Evolutionary conservation across 2,888 invertebrate species (phyloP).

Genomic region (Mayetiola destructor): DNA sequence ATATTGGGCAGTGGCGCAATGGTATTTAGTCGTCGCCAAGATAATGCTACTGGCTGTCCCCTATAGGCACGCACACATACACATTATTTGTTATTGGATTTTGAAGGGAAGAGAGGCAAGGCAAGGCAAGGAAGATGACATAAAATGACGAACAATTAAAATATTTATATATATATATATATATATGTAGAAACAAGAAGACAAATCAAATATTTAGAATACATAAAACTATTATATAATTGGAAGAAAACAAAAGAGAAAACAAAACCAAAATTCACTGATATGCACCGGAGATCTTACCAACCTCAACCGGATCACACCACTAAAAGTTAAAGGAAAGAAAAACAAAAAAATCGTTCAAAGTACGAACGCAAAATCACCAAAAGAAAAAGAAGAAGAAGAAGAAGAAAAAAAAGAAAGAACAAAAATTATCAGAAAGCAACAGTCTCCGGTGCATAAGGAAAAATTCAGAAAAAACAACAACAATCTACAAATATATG

Average conservation of each 20-base stretch:
- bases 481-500: no score
- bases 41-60: constrained; percentile 21
- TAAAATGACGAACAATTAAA: background rate
- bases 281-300: no score
- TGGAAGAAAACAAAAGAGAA: no score
- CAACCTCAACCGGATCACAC: no score
- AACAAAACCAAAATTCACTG: no score
- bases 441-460: no score
- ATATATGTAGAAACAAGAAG: background rate
- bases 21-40: constrained; percentile 24
- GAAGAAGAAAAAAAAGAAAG: no score
- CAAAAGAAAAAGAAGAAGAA: background rate
- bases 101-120: background rate
- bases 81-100: background rate
- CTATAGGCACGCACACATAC: no score
- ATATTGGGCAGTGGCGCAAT: constrained; percentile 21
- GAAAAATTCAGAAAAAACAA: no score
- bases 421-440: no score
- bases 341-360: background rate
- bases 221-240: background rate
- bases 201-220: background rate
- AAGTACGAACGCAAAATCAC: no score
- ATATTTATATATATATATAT: background rate
- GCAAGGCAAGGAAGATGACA: background rate
- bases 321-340: background rate